Evolutionary conservation across 2,113 vertebrate genomes (phyloP).

Genomic region (Corythornis madagascariensis): DNA sequence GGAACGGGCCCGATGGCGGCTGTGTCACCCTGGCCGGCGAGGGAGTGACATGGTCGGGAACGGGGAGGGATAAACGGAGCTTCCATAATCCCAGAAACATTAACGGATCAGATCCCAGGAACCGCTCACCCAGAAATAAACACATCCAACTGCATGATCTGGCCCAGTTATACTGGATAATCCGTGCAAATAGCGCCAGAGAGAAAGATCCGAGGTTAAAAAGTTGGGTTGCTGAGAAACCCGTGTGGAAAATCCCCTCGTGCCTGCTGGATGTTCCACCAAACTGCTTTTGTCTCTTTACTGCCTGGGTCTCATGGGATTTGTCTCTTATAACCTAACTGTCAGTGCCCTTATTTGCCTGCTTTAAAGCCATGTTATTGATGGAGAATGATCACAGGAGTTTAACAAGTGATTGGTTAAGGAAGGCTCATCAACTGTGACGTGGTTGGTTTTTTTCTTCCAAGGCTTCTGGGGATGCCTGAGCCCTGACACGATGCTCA

Average conservation of each 20-base stretch:
- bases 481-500: neutral
- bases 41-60: slow-evolving; percentile 55
- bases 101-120: neutral
- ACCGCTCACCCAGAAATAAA: neutral
- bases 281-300: neutral
- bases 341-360: neutral
- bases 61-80: neutral
- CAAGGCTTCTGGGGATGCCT: neutral
- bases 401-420: neutral
- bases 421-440: neutral
- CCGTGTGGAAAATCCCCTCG: neutral
- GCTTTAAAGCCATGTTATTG: neutral
- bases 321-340: neutral
- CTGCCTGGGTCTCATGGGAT: neutral
- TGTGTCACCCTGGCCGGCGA: slow-evolving; percentile 65
- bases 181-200: neutral
- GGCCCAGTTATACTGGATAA: neutral
- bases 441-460: neutral
- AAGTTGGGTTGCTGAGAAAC: neutral
- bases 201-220: neutral
- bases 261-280: neutral
- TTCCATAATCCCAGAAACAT: neutral
- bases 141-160: neutral
- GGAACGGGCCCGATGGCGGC: slow-evolving; percentile 75
- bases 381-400: neutral